Evolutionary conservation across 2,797 vertebrate genomes (phyloP), one percentile per base, ranked within the genome.

Genomic region (Trachurus trachurus): DNA sequence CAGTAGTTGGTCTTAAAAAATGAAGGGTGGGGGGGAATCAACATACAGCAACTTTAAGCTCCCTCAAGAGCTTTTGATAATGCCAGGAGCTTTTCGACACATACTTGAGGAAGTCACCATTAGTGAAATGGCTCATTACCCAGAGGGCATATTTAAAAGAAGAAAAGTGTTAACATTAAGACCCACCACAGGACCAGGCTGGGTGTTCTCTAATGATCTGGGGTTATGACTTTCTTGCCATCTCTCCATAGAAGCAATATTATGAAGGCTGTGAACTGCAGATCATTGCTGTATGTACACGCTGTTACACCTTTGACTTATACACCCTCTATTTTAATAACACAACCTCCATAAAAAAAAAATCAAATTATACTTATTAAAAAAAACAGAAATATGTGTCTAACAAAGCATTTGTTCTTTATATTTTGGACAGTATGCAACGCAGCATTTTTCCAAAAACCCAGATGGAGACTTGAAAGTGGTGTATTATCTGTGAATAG

Each of bases 401-500:
- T 50, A 66, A 72, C 13, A 19, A 60, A 34, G 60, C 29, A 13
- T 66, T 73, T 70, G 58, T 76, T 80, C 19, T 44, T 45, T 40
- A 15, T 15, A 66, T 81, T 74, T 71, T 49, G 17, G 81, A 73
- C 21, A 12, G 21, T 61, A 66, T 49, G 44, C 50, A 86, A 47
- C 4, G 0, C n/a, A 57, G 17, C 5, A 19, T 56, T 69, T 70
- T 79, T 75, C 44, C 67, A 68, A 73, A 82, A 82, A 82, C 64
- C 71, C 87, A 91, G 86, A 92, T 89, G 88, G 92, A 87, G 66
- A 74, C 80, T 85, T 88, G 66, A 87, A 90, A 90, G 82, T 44
- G 45, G 40, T 70, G 66, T 74, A 73, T 80, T 73, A 83, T 88
- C 82, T 63, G 45, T 74, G 76, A 82, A 89, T 74, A 85, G 53